A percentile compares a stretch with the other conserved stretches of the same genome.
These are phyloP conservation scores for Bombus sylvicola DNA, from an alignment of 1,140 invertebrate species.

Conservation along the genomic window DNA sequence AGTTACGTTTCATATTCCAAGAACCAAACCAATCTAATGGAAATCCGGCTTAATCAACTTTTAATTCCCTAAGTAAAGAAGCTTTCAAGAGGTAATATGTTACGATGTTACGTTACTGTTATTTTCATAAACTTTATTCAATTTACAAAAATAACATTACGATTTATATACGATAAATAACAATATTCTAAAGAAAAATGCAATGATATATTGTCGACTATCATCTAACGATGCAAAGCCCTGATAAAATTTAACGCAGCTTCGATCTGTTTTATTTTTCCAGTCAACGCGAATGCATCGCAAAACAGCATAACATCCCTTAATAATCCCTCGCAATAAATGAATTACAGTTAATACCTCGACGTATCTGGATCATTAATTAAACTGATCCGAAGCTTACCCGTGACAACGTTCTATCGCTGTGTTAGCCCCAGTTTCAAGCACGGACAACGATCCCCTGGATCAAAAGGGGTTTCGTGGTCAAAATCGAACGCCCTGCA, in stretches of 20 bases:
- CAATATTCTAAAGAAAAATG: no score
- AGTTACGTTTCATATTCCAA: no score
- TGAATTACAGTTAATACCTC: not conserved
- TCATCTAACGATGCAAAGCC: no score
- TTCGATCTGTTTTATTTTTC: not conserved
- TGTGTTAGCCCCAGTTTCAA: not conserved
- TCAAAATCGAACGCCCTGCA: conserved; percentile 17
- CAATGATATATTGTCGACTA: no score
- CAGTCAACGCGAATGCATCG: not conserved
- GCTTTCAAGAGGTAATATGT: no score
- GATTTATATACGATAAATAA: no score
- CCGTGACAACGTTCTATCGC: not conserved
- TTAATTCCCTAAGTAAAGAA: not conserved
- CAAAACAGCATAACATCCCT: not conserved
- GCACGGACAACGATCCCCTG: not conserved
- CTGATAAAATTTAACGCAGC: not conserved
- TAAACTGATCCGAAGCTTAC: conserved; percentile 17
- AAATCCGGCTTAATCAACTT: no score
- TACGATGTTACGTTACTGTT: no score
- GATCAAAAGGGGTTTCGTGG: conserved; percentile 30
- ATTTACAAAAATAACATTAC: no score
- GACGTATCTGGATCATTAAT: not conserved
- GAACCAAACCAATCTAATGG: no score
- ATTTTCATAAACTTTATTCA: no score
- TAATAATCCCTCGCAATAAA: not conserved